Percentiles rank a stretch among this genome's conserved stretches.
Evolutionary conservation across 2,888 invertebrate species (phyloP).

Genomic region (Drosophila nigritarsus): DNA sequence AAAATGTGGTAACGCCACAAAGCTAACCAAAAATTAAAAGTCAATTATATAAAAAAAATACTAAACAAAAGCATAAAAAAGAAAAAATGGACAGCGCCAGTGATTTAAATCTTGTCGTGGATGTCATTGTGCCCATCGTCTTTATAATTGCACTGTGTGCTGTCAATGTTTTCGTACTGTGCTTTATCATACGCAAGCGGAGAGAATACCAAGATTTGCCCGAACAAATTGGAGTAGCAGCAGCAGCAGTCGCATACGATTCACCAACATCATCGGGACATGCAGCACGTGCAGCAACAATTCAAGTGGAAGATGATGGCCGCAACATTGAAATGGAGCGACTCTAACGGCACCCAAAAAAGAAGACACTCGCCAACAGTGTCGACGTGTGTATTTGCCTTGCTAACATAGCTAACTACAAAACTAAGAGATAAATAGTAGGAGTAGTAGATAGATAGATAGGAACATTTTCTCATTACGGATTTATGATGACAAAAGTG

Average conservation of each 20-base stretch:
- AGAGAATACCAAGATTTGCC: conserved; percentile 50
- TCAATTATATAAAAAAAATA: conserved; percentile 35
- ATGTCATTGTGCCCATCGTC: conserved; percentile 70
- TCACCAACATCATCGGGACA: conserved; percentile 32
- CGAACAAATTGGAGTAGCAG: conserved; percentile 19
- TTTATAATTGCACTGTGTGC: conserved; percentile 63
- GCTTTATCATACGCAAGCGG: conserved; percentile 69
- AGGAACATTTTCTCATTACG: conserved; percentile 31
- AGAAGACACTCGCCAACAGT: conserved; percentile 5
- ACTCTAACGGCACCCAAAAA: conserved; percentile 47
- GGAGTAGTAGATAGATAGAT: conserved; percentile 13
- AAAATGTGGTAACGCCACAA: conserved; percentile 63
- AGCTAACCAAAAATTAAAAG: background rate
- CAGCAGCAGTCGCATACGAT: conserved; percentile 7
- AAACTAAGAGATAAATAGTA: background rate
- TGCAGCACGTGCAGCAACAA: conserved; percentile 4
- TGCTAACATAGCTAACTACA: conserved; percentile 1
- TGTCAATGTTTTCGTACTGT: conserved; percentile 73
- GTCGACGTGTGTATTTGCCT: conserved; percentile 21
- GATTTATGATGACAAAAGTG: conserved; percentile 19
- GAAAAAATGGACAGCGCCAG: conserved; percentile 47
- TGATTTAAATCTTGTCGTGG: conserved; percentile 62
- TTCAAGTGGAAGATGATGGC: conserved; percentile 19
- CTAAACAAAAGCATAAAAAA: conserved; percentile 2
- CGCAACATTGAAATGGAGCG: conserved; percentile 75